These are phyloP conservation scores for Drosophila tsacasi DNA, from an alignment of 1,140 invertebrate genomes.

Conservation along the genomic window DNA sequence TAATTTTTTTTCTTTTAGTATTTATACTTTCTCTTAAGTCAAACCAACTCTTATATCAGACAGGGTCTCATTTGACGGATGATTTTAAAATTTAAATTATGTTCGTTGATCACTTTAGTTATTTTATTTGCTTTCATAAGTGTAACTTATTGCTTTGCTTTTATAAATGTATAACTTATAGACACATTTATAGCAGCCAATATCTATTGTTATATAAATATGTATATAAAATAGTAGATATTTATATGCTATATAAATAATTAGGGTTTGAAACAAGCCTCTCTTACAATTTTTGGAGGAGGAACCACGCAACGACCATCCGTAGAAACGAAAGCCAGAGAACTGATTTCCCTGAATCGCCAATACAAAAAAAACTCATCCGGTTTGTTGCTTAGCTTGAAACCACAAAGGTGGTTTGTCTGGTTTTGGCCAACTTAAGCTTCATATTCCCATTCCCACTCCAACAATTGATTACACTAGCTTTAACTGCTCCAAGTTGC, in stretches of 20 bases:
- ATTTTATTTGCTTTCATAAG: background rate
- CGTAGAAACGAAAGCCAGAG: slow-evolving; percentile 57
- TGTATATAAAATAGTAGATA: background rate
- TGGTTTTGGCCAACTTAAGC: slow-evolving; percentile 22
- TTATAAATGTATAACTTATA: background rate
- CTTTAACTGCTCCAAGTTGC: slow-evolving; percentile 1
- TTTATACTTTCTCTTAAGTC: background rate
- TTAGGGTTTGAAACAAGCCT: background rate
- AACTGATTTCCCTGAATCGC: slow-evolving; percentile 55
- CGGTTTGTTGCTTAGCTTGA: slow-evolving; percentile 38
- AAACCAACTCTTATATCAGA: background rate
- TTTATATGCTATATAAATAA: background rate
- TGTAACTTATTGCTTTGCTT: background rate
- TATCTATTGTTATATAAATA: background rate
- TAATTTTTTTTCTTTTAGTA: background rate
- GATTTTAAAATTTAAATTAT: slow-evolving; percentile 4
- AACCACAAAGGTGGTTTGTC: slow-evolving; percentile 37
- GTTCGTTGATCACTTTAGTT: background rate
- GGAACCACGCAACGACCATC: slow-evolving; percentile 48
- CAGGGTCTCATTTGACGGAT: background rate
- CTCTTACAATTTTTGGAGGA: slow-evolving; percentile 12
- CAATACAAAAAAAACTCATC: slow-evolving; percentile 41
- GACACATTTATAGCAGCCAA: too few relatives aligned
- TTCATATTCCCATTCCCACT: slow-evolving; percentile 8
- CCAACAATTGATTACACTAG: slow-evolving; percentile 1